Percentiles rank a stretch among this genome's conserved stretches.
Conservation (phyloP, 2,797 vertebrate species). For the Nyctalus aviator region DNA sequence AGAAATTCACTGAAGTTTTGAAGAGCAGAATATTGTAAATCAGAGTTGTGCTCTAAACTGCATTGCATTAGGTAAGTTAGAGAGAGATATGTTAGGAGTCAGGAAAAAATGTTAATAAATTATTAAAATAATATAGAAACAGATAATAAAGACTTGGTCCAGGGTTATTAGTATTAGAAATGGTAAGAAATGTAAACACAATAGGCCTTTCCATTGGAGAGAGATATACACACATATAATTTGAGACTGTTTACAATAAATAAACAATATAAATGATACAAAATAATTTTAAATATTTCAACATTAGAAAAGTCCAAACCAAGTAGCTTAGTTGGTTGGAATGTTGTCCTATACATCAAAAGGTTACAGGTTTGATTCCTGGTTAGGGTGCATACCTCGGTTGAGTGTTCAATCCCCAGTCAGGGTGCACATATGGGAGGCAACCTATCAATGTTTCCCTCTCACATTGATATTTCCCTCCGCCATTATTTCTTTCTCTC, state of each 20-base stretch:
- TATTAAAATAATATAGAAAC: neutral
- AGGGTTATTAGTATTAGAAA: neutral
- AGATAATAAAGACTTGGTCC: neutral
- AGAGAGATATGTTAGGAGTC: neutral
- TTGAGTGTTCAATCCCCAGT: neutral
- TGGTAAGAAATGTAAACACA: conserved; percentile 2
- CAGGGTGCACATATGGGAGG: neutral
- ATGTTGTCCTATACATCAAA: neutral
- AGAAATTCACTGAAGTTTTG: neutral
- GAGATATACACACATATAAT: neutral
- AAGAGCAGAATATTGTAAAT: neutral
- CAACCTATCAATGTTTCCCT: neutral
- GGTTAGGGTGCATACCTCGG: neutral
- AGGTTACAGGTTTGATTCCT: neutral
- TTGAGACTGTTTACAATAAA: conserved; percentile 21
- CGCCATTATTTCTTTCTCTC: neutral
- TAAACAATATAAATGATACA: conserved; percentile 1
- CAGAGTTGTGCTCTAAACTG: neutral
- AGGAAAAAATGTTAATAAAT: neutral
- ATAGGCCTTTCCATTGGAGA: neutral
- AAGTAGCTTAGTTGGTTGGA: neutral
- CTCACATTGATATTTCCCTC: neutral
- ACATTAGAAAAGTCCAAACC: neutral
- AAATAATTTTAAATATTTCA: conserved; percentile 22
- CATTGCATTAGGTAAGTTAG: neutral